These are phyloP conservation scores for Ceratotherium simum DNA, from an alignment of 2,113 vertebrate genomes.

Conservation along the genomic window DNA sequence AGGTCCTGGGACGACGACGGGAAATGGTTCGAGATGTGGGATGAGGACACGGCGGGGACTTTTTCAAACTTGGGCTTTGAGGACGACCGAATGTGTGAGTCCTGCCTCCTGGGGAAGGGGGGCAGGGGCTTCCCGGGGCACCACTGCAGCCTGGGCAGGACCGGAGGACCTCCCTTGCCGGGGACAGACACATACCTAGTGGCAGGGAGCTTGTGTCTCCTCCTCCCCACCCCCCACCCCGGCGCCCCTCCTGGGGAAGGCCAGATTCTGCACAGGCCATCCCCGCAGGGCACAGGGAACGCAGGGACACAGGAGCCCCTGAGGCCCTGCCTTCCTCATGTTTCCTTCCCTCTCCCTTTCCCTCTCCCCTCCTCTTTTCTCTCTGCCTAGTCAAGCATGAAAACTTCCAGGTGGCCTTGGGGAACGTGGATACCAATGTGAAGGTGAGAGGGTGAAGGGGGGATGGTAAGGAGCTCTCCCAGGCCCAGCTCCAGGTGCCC, in stretches of 20 bases:
- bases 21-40: not conserved
- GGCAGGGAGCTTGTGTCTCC: not conserved
- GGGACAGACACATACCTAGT: rapidly evolving
- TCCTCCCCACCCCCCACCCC: not conserved
- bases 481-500: not conserved
- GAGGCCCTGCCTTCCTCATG: not conserved
- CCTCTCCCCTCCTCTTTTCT: not conserved
- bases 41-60: not conserved
- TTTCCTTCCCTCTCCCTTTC: not conserved
- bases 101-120: not conserved
- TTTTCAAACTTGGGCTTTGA: constrained; percentile 38
- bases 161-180: not conserved
- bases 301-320: not conserved
- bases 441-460: not conserved
- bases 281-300: not conserved
- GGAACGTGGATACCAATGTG: not conserved
- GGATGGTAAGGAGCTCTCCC: not conserved
- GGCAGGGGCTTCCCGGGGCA: not conserved
- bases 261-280: too few species aligned
- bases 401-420: constrained; percentile 21
- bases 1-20: not conserved
- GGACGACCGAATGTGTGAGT: not conserved
- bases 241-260: not conserved
- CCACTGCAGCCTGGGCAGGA: not conserved
- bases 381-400: not conserved